These are phyloP conservation scores for Vanessa tameamea DNA, from an alignment of 1,140 invertebrate genomes.

Conservation along the genomic window DNA sequence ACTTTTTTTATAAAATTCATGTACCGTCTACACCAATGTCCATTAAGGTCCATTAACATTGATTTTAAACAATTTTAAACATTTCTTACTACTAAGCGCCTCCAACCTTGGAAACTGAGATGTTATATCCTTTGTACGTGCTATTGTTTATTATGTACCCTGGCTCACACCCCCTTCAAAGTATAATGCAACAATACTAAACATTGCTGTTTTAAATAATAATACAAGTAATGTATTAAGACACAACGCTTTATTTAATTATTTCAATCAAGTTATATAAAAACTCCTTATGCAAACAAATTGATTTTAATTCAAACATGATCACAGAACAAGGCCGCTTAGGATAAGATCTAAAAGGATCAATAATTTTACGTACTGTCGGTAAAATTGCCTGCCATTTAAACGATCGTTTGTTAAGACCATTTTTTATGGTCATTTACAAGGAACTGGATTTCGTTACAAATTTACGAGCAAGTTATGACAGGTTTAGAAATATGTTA, in stretches of 20 bases:
- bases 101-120: no score
- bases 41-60: no score
- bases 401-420: slow-evolving; percentile 26
- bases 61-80: no score
- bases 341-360: neutral
- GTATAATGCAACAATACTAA: no score
- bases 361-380: slow-evolving; percentile 28
- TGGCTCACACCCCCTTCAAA: no score
- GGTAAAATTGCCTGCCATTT: slow-evolving; percentile 23
- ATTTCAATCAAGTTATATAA: slow-evolving; percentile 10
- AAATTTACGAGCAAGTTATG: neutral
- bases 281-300: slow-evolving; percentile 18
- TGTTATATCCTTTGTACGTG: no score
- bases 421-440: slow-evolving; percentile 12
- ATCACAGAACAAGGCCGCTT: slow-evolving; percentile 20
- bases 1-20: no score
- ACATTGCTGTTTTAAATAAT: no score
- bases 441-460: slow-evolving; percentile 11
- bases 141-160: no score
- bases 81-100: no score
- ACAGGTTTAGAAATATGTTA: neutral
- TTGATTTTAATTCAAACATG: slow-evolving; percentile 27
- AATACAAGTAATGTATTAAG: no score
- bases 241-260: neutral
- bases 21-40: no score